Evolutionary conservation across 2,888 invertebrate genomes (phyloP), one percentile per base, ranked within the genome.

Genomic region (Philhelius pedissequus): DNA sequence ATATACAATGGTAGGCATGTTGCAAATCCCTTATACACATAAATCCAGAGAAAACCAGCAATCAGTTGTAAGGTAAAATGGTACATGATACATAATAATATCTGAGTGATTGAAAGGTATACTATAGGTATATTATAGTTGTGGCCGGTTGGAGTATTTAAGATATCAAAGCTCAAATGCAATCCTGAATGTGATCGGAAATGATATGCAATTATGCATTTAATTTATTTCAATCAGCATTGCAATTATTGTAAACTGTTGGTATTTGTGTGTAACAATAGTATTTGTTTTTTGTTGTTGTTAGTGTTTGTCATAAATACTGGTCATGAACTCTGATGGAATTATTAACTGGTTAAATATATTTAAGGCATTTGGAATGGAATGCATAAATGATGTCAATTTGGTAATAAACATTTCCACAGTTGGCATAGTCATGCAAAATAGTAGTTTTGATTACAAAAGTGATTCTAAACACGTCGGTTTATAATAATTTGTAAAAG

Each of bases 181-280:
- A 62, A 69, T 77, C 62, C 76, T 25, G 43, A 27, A 62, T 69
- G 25, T 54, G 50, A 77, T 62, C 30, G 50, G 43, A 69, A 62
- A 52, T 43, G 30, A 18, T 60, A 43, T 60, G 54, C 43, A 69
- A 69, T 62, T 27, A 18, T 30, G 43, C 76, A 69, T 62, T 69
- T 69, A 52, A 77, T 62, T 62, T 52, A 77, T 69, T 69, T 69
- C 76, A 62, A 77, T 77, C 69, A 69, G 50, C 52, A 38, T 38
- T 68, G 6, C 30, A 69, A 69, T 38, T 43, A 38, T 38, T 68
- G 6, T 38, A 69, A 62, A 76, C 27, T 22, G 40, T 38, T 2
- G 15, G 38, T 40, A 2, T 15, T 1, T 2, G 2, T 6, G 1
- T 20, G 25, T 9, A 27, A 27, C 60, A 60, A 27, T 43, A 0